Evolutionary conservation across 2,113 vertebrate species (phyloP).

Genomic region (Hippocampus abdominalis): DNA sequence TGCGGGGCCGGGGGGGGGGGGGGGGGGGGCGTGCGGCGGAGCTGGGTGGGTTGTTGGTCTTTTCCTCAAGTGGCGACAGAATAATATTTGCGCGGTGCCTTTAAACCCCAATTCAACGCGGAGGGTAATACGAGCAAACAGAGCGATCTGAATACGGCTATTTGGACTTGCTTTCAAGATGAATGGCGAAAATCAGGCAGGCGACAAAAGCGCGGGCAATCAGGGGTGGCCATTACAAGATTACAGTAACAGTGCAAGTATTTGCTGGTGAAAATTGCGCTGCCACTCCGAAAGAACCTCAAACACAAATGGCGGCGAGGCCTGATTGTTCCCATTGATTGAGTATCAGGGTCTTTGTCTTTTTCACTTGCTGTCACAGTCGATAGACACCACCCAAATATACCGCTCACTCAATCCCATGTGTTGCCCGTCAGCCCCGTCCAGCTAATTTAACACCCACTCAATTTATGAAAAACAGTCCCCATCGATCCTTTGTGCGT

Average conservation of each 20-base stretch:
- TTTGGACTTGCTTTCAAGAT: constrained; percentile 34
- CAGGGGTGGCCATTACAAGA: constrained; percentile 28
- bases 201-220: constrained; percentile 37
- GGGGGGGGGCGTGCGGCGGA: constrained; percentile 15
- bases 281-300: constrained; percentile 22
- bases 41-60: constrained; percentile 4
- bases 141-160: constrained; percentile 17
- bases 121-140: constrained; percentile 25
- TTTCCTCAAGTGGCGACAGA: constrained; percentile 42
- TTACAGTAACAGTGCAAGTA: constrained; percentile 2
- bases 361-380: constrained; percentile 67
- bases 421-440: constrained; percentile 68
- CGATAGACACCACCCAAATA: constrained; percentile 71
- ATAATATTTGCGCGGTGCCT: constrained; percentile 23
- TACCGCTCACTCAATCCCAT: constrained; percentile 68
- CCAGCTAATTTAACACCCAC: constrained; percentile 75
- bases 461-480: constrained; percentile 75
- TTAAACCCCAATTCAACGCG: constrained; percentile 25
- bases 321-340: constrained; percentile 70
- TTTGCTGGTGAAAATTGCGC: constrained; percentile 22
- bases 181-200: constrained; percentile 44
- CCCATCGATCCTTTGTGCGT: constrained; percentile 67
- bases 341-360: constrained; percentile 55
- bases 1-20: constrained; percentile 2
- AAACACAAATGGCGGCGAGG: constrained; percentile 51